These are phyloP conservation scores for Limnephilus lunatus DNA, from an alignment of 2,888 invertebrate species.

Conservation along the genomic window DNA sequence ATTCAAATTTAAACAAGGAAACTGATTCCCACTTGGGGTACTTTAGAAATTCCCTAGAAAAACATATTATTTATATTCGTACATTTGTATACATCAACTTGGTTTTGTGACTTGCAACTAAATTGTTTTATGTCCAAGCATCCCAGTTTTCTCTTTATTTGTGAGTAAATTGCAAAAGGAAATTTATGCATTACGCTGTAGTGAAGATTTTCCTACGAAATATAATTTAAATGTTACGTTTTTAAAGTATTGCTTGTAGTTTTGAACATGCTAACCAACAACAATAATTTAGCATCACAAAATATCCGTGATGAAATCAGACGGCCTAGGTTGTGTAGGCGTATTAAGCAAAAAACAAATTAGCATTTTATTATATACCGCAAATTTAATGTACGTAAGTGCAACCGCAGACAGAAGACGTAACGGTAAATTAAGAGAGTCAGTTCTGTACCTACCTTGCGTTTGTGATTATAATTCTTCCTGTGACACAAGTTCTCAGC, in stretches of 20 bases:
- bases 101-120: too few relatives aligned
- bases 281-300: not conserved
- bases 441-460: not conserved
- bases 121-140: not conserved
- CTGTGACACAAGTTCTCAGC: not conserved
- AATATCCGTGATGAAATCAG: slow-evolving; percentile 2
- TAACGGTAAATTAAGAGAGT: not conserved
- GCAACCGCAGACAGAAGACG: not conserved
- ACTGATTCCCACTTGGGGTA: too few relatives aligned
- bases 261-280: not conserved
- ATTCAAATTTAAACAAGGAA: too few relatives aligned
- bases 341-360: not conserved
- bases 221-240: too few relatives aligned
- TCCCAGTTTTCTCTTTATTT: not conserved
- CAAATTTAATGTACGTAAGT: not conserved
- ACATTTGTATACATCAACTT: too few relatives aligned
- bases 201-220: too few relatives aligned
- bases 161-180: not conserved
- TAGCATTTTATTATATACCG: not conserved
- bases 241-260: too few relatives aligned
- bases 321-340: slow-evolving; percentile 22
- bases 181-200: not conserved
- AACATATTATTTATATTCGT: too few relatives aligned
- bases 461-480: not conserved
- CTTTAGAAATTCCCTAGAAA: too few relatives aligned